These are phyloP conservation scores for Mythimna ferrago DNA, from an alignment of 2,888 invertebrate genomes.

Conservation along the genomic window DNA sequence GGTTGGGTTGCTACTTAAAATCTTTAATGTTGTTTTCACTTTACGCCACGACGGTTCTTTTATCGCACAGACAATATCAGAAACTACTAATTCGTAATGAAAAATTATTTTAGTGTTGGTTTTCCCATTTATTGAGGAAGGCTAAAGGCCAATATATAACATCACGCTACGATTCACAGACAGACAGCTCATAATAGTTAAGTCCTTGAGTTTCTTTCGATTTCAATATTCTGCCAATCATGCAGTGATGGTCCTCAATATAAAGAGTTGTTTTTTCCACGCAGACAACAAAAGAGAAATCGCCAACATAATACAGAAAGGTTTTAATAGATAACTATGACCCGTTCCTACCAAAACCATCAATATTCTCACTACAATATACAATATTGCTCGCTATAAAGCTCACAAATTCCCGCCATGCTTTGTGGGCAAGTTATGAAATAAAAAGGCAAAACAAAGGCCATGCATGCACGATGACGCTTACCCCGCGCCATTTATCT, in stretches of 20 bases:
- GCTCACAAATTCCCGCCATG: constrained; percentile 44
- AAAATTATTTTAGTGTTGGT: no score
- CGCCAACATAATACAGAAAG: not conserved
- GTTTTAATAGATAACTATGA: not conserved
- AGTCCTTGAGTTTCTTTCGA: not conserved
- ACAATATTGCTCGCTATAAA: constrained; percentile 27
- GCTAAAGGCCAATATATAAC: no score
- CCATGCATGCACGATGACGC: constrained; percentile 50
- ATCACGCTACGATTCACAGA: no score
- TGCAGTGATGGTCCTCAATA: not conserved
- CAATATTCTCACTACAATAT: constrained; percentile 38
- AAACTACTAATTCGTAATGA: no score
- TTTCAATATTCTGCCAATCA: no score
- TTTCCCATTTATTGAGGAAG: no score
- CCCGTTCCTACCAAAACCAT: not conserved
- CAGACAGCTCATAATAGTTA: no score
- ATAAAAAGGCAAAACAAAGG: constrained; percentile 52
- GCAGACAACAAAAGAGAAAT: not conserved
- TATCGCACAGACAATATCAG: no score
- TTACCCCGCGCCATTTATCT: constrained; percentile 61
- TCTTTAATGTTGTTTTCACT: no score
- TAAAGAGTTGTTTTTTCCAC: no score
- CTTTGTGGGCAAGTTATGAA: constrained; percentile 58
- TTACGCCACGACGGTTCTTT: no score
- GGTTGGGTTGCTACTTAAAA: no score